Base-by-base conservation (phyloP, 2,888 invertebrate genomes). In the Lithophane ornitopus region DNA sequence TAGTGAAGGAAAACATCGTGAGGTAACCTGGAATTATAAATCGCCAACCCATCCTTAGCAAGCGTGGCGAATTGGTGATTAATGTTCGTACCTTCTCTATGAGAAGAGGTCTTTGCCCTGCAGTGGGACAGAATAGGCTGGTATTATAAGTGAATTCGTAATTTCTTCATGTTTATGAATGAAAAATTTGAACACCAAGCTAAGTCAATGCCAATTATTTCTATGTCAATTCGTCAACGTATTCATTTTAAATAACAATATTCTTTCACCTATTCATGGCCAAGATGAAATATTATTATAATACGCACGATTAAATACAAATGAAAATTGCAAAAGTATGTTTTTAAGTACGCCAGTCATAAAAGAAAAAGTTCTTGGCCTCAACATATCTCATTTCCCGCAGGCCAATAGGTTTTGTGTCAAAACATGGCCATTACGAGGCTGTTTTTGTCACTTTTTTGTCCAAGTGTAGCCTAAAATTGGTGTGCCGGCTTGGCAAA, bases 371-470 rank as follows among this genome's bases (percentile, higher is more conserved):
- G 28, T 49, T 58, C 7, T 34, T 34, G 58, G 7, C 22, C 39
- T 71, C 56, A 74, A 61, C 62, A 63, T 77, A 65, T 73, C 74
- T 74, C 65, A 56, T 71, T 86, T 70, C 61, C 70, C 62, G 44
- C 72, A 83, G 59, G 58, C 71, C 58, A 67, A 68, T 67, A 78
- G 78, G 68, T 74, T 85, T 85, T 73, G 70, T 77, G 80, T 75
- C 76, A 80, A 78, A 85, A 87, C 79, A 87, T 41, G 19, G 62
- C 70, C 71, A 74, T 82, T 78, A 81, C 69, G 39, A 16, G 16
- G 49, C 67, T 46, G 69, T 86, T 85, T 81, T 85, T 87, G 76
- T 76, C 74, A 74, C 82, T 78, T 87, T 85, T 86, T 76, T 65
- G 62, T 58, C 26, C 16, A 54, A 71, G 34, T 52, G 56, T n/a